Evolutionary conservation across 2,888 invertebrate species (phyloP).

Genomic region (Subacronicta megacephala): DNA sequence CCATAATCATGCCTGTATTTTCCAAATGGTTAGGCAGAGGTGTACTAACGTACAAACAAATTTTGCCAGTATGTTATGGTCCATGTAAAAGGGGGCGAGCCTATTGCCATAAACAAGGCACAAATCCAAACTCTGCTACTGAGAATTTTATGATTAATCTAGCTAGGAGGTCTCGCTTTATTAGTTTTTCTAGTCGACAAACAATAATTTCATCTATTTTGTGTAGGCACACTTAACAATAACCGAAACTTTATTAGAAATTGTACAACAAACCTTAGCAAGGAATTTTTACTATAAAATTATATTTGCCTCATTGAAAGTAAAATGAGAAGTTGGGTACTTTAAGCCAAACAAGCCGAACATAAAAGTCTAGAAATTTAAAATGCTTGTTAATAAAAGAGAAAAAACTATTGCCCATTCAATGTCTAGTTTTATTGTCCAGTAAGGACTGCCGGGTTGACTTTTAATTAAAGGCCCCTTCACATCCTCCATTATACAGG

Average conservation of each 20-base stretch:
- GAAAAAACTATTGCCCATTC: slow-evolving; percentile 73
- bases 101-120: too few relatives aligned
- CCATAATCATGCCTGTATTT: too few relatives aligned
- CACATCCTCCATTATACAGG: slow-evolving; percentile 80
- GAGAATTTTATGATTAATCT: too few relatives aligned
- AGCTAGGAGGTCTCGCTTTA: too few relatives aligned
- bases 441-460: slow-evolving; percentile 76
- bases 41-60: too few relatives aligned
- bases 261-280: background rate
- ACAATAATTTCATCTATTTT: too few relatives aligned
- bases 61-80: too few relatives aligned
- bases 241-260: background rate
- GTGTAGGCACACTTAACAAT: too few relatives aligned
- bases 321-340: slow-evolving; percentile 12
- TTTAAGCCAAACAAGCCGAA: slow-evolving; percentile 34
- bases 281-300: background rate
- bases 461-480: slow-evolving; percentile 87
- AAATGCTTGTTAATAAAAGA: slow-evolving; percentile 65
- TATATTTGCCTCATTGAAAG: slow-evolving; percentile 19
- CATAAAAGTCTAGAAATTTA: slow-evolving; percentile 50
- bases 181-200: too few relatives aligned
- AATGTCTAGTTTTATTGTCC: slow-evolving; percentile 81
- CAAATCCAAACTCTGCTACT: too few relatives aligned
- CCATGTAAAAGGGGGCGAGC: too few relatives aligned
- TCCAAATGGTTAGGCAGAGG: too few relatives aligned